phyloP scores from a whole-genome alignment of 37 sponge, comb jelly and placozoan genomes.

The Ianthella basta region DNA sequence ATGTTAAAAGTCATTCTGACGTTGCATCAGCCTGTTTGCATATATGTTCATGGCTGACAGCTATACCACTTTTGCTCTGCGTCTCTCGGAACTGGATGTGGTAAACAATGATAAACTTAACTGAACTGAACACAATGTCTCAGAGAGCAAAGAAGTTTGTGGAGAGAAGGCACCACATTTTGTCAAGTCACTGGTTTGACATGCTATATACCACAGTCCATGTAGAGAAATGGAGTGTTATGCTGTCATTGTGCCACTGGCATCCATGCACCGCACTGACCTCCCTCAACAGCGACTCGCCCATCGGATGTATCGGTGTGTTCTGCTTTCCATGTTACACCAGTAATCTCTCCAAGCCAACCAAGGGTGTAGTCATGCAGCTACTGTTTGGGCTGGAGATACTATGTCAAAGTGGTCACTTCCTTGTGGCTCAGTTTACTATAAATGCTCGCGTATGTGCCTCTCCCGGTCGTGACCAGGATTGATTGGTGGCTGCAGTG shows the following conservation, averaged over 20 bases:
- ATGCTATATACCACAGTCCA: background rate
- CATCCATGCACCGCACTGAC: slow-evolving; percentile 44
- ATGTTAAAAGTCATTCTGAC: too few relatives aligned
- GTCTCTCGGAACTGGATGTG: background rate
- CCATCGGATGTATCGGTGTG: slow-evolving; percentile 14
- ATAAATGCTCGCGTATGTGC: slow-evolving; percentile 66
- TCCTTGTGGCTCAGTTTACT: background rate
- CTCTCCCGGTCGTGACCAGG: slow-evolving; percentile 64
- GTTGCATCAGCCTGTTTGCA: too few relatives aligned
- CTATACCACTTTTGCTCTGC: too few relatives aligned
- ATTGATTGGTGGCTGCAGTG: too few relatives aligned
- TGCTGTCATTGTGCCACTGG: slow-evolving; percentile 51
- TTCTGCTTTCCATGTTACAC: slow-evolving; percentile 61
- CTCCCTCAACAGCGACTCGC: too few relatives aligned
- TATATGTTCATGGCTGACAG: too few relatives aligned
- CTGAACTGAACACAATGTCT: background rate
- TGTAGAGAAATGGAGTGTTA: slow-evolving; percentile 17
- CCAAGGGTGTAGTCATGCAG: slow-evolving; percentile 40
- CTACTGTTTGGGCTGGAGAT: slow-evolving; percentile 58
- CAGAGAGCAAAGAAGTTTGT: slow-evolving; percentile 19
- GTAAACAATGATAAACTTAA: background rate
- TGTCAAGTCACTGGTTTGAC: background rate
- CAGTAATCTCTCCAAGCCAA: slow-evolving; percentile 30
- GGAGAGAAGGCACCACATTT: background rate
- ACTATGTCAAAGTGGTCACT: background rate